These are phyloP conservation scores for Nicator chloris DNA, from an alignment of 2,113 vertebrate genomes.

Conservation along the genomic window DNA sequence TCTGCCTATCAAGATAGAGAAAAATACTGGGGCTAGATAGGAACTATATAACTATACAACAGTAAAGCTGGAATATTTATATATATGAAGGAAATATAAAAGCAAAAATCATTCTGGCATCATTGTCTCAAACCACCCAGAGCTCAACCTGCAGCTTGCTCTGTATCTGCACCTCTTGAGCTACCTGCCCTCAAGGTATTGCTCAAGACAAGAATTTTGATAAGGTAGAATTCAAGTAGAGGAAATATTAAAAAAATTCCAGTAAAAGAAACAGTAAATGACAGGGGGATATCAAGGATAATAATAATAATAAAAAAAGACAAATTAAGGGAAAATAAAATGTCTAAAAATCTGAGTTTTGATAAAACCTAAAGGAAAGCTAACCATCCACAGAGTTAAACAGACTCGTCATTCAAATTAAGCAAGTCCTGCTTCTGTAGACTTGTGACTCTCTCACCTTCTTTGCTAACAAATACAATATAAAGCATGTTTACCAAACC, in stretches of 20 bases:
- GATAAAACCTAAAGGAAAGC: neutral
- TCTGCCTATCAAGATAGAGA: neutral
- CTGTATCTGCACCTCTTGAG: neutral
- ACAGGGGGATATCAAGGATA: rapidly evolving
- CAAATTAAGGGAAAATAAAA: neutral
- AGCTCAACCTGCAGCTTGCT: neutral
- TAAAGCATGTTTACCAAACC: neutral
- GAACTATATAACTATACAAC: neutral
- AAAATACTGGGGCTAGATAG: neutral
- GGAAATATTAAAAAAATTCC: rapidly evolving
- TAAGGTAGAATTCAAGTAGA: neutral
- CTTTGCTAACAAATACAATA: neutral
- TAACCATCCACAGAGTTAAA: neutral
- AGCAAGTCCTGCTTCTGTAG: neutral
- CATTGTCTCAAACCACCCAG: neutral
- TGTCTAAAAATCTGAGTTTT: neutral
- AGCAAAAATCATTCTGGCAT: neutral
- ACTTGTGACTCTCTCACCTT: neutral
- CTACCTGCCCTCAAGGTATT: neutral
- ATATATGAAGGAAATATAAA: neutral
- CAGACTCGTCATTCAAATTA: neutral
- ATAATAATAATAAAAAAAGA: neutral
- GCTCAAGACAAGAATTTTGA: neutral
- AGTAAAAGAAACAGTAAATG: neutral
- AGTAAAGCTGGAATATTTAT: neutral